Evolutionary conservation across 1,140 invertebrate species (phyloP).

Genomic region (Zophobas atratus): DNA sequence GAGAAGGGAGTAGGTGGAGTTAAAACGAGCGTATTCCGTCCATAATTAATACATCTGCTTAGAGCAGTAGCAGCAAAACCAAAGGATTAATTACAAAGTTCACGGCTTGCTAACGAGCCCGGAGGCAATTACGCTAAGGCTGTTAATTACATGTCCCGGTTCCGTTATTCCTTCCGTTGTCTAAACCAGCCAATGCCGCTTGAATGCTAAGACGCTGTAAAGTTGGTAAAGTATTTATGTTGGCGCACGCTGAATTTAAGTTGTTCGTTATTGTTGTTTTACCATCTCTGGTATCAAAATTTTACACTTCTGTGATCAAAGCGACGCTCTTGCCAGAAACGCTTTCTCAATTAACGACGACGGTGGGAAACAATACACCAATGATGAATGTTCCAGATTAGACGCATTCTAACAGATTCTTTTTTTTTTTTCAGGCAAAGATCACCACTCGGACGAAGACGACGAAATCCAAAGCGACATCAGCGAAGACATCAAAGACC

Average conservation of each 20-base stretch:
- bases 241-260: conserved; percentile 46
- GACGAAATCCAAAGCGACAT: conserved; percentile 76
- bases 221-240: conserved; percentile 59
- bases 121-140: conserved; percentile 63
- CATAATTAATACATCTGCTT: conserved; percentile 67
- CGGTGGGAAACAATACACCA: background rate
- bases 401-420: background rate
- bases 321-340: background rate
- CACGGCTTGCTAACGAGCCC: conserved; percentile 67
- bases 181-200: conserved; percentile 41
- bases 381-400: too few relatives aligned
- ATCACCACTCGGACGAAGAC: conserved; percentile 74
- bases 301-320: conserved; percentile 27
- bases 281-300: conserved; percentile 29
- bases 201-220: conserved; percentile 52
- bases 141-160: conserved; percentile 58
- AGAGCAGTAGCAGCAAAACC: conserved; percentile 63
- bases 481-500: conserved; percentile 73
- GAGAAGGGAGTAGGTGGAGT: conserved; percentile 39
- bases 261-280: conserved; percentile 46
- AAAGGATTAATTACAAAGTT: conserved; percentile 69
- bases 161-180: conserved; percentile 54
- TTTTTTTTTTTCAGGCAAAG: conserved; percentile 71
- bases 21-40: conserved; percentile 54
- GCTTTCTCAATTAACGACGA: background rate